Conservation (phyloP, 2,113 vertebrate genomes). For the Spizaetus ornatus region DNA sequence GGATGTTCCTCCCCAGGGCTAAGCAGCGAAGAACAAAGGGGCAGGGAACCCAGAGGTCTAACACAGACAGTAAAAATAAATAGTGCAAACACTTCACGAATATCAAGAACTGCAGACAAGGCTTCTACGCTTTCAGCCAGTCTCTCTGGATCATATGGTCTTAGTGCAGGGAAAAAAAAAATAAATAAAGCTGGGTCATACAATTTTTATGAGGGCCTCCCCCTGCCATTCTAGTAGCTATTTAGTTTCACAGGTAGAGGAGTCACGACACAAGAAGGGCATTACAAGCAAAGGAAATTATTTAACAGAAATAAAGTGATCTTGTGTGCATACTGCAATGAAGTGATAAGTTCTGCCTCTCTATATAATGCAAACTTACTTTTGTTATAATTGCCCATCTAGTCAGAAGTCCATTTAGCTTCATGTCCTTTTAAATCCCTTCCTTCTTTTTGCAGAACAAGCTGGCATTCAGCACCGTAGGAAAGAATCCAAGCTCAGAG, state of each 20-base stretch:
- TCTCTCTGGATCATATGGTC: not conserved
- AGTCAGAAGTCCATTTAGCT: not conserved
- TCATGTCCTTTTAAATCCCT: conserved; percentile 23
- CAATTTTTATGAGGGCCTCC: not conserved
- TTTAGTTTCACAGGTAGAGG: not conserved
- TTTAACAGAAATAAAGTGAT: not conserved
- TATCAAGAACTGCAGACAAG: not conserved
- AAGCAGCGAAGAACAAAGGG: not conserved
- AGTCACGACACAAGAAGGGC: not conserved
- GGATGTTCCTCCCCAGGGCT: not conserved
- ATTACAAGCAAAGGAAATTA: not conserved
- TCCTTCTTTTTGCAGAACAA: conserved; percentile 42
- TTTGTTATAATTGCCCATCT: not conserved
- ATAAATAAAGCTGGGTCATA: not conserved
- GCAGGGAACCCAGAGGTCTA: not conserved
- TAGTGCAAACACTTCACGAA: not conserved
- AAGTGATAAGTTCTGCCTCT: not conserved
- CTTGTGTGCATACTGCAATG: not conserved
- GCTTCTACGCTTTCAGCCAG: not conserved
- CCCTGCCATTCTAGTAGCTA: not conserved
- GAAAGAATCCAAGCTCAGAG: conserved; percentile 69
- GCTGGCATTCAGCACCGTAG: conserved; percentile 19
- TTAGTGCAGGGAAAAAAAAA: not conserved
- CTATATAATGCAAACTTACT: not conserved
- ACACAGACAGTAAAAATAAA: not conserved